These are phyloP conservation scores for Spilogale gracilis DNA, from an alignment of 2,113 vertebrate genomes.

Conservation along the genomic window DNA sequence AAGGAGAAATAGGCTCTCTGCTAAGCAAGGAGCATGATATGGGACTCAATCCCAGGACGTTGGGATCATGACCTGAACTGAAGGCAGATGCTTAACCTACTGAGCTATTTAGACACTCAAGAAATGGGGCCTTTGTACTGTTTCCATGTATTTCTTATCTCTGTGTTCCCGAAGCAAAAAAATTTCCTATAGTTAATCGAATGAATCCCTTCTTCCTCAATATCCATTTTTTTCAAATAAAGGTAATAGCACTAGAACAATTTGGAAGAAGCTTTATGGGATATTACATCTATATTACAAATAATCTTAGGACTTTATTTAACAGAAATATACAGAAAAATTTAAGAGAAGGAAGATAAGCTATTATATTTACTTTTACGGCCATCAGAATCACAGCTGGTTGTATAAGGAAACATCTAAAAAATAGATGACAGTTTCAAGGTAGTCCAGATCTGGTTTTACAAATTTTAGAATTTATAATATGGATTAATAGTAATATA, in stretches of 20 bases:
- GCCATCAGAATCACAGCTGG: background rate
- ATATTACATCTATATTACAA: background rate
- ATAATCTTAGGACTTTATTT: background rate
- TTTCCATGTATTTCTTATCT: background rate
- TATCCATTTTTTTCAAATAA: background rate
- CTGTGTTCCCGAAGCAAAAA: background rate
- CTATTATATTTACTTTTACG: background rate
- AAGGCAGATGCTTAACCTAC: too few species aligned
- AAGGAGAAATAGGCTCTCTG: too few species aligned
- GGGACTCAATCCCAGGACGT: too few species aligned
- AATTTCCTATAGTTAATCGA: background rate
- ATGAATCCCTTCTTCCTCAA: background rate
- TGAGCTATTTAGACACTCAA: too few species aligned
- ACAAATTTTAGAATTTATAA: background rate
- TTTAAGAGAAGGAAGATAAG: background rate
- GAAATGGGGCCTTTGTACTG: background rate
- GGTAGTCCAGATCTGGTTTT: background rate
- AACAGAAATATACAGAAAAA: background rate
- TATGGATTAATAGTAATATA: background rate
- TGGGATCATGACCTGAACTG: too few species aligned
- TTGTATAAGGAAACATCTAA: background rate
- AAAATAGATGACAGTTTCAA: conserved; percentile 4
- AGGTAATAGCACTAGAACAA: background rate
- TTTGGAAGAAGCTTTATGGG: background rate
- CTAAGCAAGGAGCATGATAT: too few species aligned